A percentile compares a stretch with the other conserved stretches of the same genome.
phyloP scores from a whole-genome alignment of 1,140 invertebrate genomes.

The Hyles vespertilio region DNA sequence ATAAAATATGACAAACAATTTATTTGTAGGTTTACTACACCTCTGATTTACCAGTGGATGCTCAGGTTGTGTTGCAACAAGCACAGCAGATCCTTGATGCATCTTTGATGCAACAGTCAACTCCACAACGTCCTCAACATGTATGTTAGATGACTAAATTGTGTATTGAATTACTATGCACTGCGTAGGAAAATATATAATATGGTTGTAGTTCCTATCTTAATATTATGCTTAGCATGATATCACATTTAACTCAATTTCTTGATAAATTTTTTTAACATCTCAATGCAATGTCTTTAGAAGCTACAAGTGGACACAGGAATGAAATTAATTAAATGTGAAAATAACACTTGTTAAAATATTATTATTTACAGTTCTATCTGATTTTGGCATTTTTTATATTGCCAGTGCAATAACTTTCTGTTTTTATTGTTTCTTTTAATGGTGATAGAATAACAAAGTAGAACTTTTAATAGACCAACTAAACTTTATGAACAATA shows the following conservation, averaged over 20 bases:
- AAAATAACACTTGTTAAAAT: no score
- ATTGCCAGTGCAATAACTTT: no score
- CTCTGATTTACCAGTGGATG: slow-evolving; percentile 71
- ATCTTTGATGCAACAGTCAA: slow-evolving; percentile 71
- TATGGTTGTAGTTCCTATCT: slow-evolving; percentile 25
- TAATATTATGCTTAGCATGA: slow-evolving; percentile 37
- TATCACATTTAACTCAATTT: slow-evolving; percentile 14
- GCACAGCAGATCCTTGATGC: slow-evolving; percentile 74
- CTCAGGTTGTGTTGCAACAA: slow-evolving; percentile 75
- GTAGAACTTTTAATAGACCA: no score
- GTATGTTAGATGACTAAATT: slow-evolving; percentile 63
- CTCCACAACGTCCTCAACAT: slow-evolving; percentile 71
- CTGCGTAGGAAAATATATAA: slow-evolving; percentile 19
- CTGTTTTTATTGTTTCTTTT: no score
- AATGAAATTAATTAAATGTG: no score
- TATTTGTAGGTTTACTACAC: slow-evolving; percentile 76
- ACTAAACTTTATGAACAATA: no score
- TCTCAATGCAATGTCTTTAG: not conserved
- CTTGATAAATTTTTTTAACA: slow-evolving; percentile 13
- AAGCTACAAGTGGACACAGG: no score
- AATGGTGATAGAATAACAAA: no score
- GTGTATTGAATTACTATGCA: slow-evolving; percentile 37
- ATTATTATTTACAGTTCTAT: no score
- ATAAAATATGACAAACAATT: slow-evolving; percentile 38
- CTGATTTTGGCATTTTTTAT: no score